Base-by-base conservation (phyloP, 2,888 invertebrate genomes). In the Sepioteuthis lessoniana region DNA sequence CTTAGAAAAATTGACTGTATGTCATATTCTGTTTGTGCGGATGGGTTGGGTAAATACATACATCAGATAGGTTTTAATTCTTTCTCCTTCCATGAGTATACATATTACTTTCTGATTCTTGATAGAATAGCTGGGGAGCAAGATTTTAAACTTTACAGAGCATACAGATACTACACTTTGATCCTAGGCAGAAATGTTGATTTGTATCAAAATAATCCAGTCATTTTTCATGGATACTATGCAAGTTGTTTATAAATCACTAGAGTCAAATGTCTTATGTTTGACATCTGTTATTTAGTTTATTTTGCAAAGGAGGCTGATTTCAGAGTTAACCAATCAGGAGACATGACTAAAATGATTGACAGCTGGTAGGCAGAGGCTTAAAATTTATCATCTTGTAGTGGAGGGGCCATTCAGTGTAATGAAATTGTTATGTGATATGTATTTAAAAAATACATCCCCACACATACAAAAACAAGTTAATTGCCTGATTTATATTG, bases 251-350 rank as follows among this genome's bases (percentile, higher is more conserved):
- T 35, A 76, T 76, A 76, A n/a, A 76, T 76, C 16, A 35, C 76
- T 76, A 35, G n/a, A 76, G 76, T 76, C n/a, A 76, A 76, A 76
- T 76, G n/a, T 35, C n/a, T 35, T 76, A 76, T 76, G n/a, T n/a
- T n/a, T n/a, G 76, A 76, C 76, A 76, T 76, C 76, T 76, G 76
- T 76, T 76, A 35, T n/a, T 76, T 76, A n/a, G n/a, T 76, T 76
- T 35, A 76, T 76, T 1, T 13, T 76, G 76, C 1, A 35, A 76
- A 76, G 76, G n/a, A 16, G 76, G 76, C n/a, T 8, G 35, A n/a
- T 76, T 76, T 76, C 0, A 76, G n/a, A n/a, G 35, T 13, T 35
- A 76, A 35, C 76, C 76, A 76, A 76, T 76, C n/a, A 76, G 76
- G n/a, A 76, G 4, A n/a, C 76, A 76, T 0, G 76, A 76, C 76